Conservation (phyloP, 2,888 invertebrate genomes). For the Nebria salina region DNA sequence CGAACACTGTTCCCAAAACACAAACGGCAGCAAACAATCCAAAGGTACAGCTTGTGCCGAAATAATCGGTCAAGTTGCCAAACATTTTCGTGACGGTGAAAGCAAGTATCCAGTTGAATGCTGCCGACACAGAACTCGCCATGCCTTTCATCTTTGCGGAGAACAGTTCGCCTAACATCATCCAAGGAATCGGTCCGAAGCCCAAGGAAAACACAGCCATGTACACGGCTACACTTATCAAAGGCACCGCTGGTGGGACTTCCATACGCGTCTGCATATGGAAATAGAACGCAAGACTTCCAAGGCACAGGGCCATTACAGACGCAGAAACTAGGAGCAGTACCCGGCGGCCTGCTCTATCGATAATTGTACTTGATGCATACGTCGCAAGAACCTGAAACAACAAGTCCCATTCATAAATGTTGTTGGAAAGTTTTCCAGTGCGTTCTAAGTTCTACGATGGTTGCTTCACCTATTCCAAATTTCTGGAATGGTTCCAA, state of each 20-base stretch:
- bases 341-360: constrained; percentile 69
- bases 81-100: constrained; percentile 73
- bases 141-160: constrained; percentile 70
- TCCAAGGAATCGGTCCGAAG: constrained; percentile 78
- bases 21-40: constrained; percentile 73
- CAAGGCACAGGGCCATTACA: constrained; percentile 62
- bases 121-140: constrained; percentile 75
- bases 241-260: constrained; percentile 64
- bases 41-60: constrained; percentile 72
- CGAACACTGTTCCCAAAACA: constrained; percentile 70
- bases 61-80: constrained; percentile 66
- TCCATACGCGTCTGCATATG: constrained; percentile 22
- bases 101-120: constrained; percentile 76
- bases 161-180: constrained; percentile 75
- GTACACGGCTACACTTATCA: constrained; percentile 67
- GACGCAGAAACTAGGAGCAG: constrained; percentile 71
- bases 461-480: constrained; percentile 36
- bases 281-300: constrained; percentile 52
- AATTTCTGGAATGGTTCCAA: constrained; percentile 32
- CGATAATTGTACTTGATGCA: constrained; percentile 68
- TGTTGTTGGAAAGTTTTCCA: neutral
- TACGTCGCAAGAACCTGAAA: constrained; percentile 67
- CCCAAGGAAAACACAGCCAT: constrained; percentile 73
- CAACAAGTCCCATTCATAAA: constrained; percentile 18
- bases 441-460: neutral